Evolutionary conservation across 1,140 invertebrate species (phyloP).

Genomic region (Ctenoplectra terminalis): DNA sequence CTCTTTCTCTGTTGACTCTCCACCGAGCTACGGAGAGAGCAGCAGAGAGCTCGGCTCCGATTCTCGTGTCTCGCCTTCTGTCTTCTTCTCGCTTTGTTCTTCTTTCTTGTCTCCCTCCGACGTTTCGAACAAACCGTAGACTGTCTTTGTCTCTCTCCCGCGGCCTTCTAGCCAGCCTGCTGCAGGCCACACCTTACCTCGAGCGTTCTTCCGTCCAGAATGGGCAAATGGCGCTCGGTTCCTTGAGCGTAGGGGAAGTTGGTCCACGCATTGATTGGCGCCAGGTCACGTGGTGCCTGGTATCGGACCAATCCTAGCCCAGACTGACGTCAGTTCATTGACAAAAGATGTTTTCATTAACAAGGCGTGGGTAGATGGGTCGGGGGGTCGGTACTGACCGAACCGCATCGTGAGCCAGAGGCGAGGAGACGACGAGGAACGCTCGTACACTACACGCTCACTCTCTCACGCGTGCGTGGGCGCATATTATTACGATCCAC

Average conservation of each 20-base stretch:
- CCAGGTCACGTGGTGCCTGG: constrained; percentile 76
- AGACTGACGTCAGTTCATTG: constrained; percentile 84
- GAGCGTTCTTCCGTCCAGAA: constrained; percentile 77
- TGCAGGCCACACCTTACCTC: constrained; percentile 75
- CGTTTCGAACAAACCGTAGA: not conserved
- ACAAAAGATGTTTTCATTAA: constrained; percentile 82
- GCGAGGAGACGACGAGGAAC: constrained; percentile 14
- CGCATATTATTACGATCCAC: constrained; percentile 59
- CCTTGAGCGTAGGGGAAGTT: constrained; percentile 63
- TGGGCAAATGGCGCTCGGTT: constrained; percentile 74
- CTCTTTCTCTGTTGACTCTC: not conserved
- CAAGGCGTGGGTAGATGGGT: constrained; percentile 75
- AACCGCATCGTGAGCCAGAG: constrained; percentile 7
- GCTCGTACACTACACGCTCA: constrained; percentile 54
- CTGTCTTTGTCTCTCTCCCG: constrained; percentile 19
- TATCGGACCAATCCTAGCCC: constrained; percentile 72
- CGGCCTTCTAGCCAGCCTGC: constrained; percentile 31
- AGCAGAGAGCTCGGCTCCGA: not conserved
- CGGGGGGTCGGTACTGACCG: constrained; percentile 67
- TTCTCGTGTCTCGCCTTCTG: not conserved
- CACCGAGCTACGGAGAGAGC: not conserved
- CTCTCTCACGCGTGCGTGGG: constrained; percentile 69
- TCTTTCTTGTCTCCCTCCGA: constrained; percentile 34
- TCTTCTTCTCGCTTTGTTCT: constrained; percentile 24
- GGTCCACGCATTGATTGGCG: constrained; percentile 70